Conservation (phyloP, 2,797 vertebrate genomes). For the Argyrosomus regius region DNA sequence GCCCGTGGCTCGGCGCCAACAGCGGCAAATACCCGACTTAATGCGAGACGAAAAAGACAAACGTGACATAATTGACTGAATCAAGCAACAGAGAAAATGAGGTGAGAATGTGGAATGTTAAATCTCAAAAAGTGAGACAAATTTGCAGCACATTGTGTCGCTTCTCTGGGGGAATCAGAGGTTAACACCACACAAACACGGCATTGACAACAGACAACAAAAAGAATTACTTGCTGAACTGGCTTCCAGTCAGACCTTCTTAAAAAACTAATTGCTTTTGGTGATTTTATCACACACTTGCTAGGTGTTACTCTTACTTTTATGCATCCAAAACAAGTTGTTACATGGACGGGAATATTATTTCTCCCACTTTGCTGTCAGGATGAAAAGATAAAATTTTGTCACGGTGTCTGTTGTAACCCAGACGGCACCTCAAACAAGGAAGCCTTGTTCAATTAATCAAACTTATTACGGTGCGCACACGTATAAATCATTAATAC, state of each 20-base stretch:
- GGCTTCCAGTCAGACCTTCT: neutral
- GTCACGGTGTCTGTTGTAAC: constrained; percentile 23
- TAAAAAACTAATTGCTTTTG: neutral
- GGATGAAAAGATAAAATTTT: constrained; percentile 33
- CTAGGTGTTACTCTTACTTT: neutral
- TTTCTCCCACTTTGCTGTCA: constrained; percentile 27
- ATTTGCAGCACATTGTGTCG: neutral
- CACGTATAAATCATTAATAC: constrained; percentile 75
- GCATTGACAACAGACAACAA: neutral
- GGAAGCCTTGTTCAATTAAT: constrained; percentile 65
- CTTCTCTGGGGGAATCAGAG: neutral
- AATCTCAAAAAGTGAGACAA: neutral
- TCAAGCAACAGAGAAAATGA: neutral
- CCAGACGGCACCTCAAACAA: constrained; percentile 45
- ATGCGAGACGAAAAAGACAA: neutral
- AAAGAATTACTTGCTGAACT: neutral
- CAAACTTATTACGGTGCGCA: constrained; percentile 65
- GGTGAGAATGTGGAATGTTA: neutral
- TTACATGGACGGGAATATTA: neutral
- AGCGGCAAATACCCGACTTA: neutral
- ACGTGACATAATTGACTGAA: neutral
- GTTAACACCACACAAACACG: neutral
- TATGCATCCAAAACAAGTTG: constrained; percentile 14
- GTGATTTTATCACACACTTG: neutral
- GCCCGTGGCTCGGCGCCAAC: neutral